Evolutionary conservation across 2,888 invertebrate species (phyloP).

Genomic region (Heliothis peltigera): DNA sequence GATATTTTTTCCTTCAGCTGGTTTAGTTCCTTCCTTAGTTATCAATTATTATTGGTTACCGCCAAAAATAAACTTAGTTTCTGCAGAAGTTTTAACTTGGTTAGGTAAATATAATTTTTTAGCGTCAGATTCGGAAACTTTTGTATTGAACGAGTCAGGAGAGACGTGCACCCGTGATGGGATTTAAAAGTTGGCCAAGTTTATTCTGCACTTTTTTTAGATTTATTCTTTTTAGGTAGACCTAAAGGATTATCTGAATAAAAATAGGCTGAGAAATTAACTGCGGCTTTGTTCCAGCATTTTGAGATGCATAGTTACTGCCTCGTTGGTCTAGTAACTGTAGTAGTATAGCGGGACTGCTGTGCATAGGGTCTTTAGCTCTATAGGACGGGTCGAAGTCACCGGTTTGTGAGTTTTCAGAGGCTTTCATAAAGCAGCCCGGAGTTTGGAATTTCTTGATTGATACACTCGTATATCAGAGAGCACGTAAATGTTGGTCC

Average conservation of each 20-base stretch:
- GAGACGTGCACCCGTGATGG: conserved; percentile 36
- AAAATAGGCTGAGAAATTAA: neutral
- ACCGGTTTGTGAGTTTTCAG: no score
- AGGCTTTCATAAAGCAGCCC: no score
- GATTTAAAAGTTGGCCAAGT: conserved; percentile 37
- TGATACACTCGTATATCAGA: no score
- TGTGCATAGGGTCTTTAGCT: no score
- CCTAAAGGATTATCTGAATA: neutral
- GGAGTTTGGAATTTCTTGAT: no score
- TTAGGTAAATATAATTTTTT: conserved; percentile 1
- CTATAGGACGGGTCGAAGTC: no score
- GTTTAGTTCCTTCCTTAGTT: neutral
- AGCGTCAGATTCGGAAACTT: conserved; percentile 16
- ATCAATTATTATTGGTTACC: neutral
- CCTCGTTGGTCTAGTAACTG: no score
- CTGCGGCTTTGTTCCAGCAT: neutral
- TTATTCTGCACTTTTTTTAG: conserved; percentile 20
- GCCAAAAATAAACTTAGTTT: neutral
- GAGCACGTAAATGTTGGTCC: no score
- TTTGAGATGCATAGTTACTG: neutral
- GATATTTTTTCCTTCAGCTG: neutral
- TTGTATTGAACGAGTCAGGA: conserved; percentile 16
- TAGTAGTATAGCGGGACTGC: no score
- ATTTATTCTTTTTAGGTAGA: conserved; percentile 17
- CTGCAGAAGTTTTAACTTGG: neutral